Evolutionary conservation across 23 tunicate genomes (phyloP).

Genomic region (Corella eumyota): DNA sequence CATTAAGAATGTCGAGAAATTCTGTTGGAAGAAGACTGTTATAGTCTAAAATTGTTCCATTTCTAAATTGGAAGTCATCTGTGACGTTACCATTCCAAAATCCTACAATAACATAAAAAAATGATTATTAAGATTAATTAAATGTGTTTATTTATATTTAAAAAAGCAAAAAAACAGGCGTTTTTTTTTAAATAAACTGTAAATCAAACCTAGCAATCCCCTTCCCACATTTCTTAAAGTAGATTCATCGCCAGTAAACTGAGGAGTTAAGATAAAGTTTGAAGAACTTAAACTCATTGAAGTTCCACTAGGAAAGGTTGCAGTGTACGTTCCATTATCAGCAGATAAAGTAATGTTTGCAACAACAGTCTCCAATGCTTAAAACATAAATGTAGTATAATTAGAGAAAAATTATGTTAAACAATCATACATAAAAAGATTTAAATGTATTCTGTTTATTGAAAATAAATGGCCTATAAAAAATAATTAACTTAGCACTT

Average conservation of each 20-base stretch:
- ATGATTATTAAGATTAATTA: no score
- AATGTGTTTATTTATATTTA: no score
- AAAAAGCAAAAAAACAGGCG: no score
- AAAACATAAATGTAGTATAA: no score
- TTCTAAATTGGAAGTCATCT: slow-evolving; percentile 62
- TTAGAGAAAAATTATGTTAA: no score
- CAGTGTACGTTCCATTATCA: slow-evolving; percentile 5
- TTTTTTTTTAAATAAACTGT: no score
- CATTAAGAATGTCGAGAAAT: slow-evolving; percentile 35
- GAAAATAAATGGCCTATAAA: no score
- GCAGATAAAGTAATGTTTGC: slow-evolving; percentile 8
- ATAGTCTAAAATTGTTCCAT: slow-evolving; percentile 40
- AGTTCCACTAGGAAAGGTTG: slow-evolving; percentile 9
- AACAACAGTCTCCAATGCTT: no score
- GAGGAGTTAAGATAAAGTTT: not conserved
- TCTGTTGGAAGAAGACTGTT: slow-evolving; percentile 19
- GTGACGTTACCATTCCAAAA: slow-evolving; percentile 26
- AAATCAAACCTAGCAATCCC: slow-evolving; percentile 31
- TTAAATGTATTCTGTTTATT: no score
- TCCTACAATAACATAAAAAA: slow-evolving; percentile 5
- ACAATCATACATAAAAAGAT: no score
- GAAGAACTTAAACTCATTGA: slow-evolving; percentile 1
- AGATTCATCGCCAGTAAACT: slow-evolving; percentile 10
- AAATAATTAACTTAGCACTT: no score
- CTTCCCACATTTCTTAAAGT: not conserved